A percentile compares a stretch with the other conserved stretches of the same genome.
These are phyloP conservation scores for Cosmorhoe ocellata DNA, from an alignment of 2,888 invertebrate species.

Conservation along the genomic window DNA sequence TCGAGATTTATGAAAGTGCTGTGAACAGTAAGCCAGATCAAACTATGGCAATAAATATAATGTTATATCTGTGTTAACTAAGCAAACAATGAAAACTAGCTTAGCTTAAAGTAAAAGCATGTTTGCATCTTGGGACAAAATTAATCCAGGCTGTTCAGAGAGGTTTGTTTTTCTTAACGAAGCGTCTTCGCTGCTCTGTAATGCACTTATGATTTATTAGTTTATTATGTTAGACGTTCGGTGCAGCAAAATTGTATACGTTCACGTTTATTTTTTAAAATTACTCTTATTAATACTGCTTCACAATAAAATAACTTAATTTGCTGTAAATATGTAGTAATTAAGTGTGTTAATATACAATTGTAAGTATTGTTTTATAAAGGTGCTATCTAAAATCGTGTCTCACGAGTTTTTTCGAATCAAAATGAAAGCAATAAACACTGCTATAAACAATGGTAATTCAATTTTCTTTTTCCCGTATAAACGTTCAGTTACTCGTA, in stretches of 20 bases:
- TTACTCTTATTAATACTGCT: too few relatives aligned
- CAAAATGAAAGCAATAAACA: constrained; percentile 17
- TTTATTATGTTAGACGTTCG: constrained; percentile 41
- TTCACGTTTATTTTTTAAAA: background rate
- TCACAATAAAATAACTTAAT: too few relatives aligned
- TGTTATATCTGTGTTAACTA: background rate
- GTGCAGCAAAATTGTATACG: constrained; percentile 43
- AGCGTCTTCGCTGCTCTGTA: constrained; percentile 47
- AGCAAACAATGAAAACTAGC: constrained; percentile 16
- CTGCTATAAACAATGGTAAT: constrained; percentile 23
- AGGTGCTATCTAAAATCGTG: background rate
- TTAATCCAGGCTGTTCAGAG: constrained; percentile 41
- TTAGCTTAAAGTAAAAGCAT: constrained; percentile 13
- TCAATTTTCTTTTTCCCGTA: constrained; percentile 25
- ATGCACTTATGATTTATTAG: constrained; percentile 71
- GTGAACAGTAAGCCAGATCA: too few relatives aligned
- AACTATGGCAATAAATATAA: too few relatives aligned
- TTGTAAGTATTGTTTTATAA: too few relatives aligned
- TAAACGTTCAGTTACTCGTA: constrained; percentile 33
- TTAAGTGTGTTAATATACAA: too few relatives aligned
- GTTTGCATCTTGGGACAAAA: constrained; percentile 38
- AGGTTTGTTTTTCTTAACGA: constrained; percentile 70
- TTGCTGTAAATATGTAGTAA: too few relatives aligned
- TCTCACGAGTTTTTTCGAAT: background rate
- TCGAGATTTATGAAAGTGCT: too few relatives aligned